Base-by-base conservation (phyloP, 2,113 vertebrate genomes). In the Heterocephalus glaber region DNA sequence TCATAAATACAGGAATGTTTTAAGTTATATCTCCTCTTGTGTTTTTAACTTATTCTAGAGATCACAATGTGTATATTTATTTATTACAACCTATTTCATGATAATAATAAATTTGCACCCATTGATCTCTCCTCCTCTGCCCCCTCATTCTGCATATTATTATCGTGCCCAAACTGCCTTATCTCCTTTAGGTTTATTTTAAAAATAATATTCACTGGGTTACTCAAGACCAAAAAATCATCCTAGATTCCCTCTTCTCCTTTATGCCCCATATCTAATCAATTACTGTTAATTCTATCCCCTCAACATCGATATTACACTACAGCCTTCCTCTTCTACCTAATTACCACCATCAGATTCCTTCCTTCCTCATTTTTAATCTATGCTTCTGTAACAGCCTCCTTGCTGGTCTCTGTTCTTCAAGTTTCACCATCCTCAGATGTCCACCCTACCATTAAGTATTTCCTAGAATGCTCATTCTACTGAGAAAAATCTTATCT, bases 181-280 rank as follows among this genome's bases (percentile, higher is more conserved):
- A 79, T 35, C 47, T 74, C 56, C 58, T 79, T 12, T 41, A 30
- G 47, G 28, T 41, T 35, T 86, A 61, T 52, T 56, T 83, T 90
- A 28, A 95, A 89, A 91, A 85, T 44, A 92, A 54, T 49, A 95
- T 58, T 74, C 49, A 92, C n/a, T 81, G 7, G 24, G 44, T 28
- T 80, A 85, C 33, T 76, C 28, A 76, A 74, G 68, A 86, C 20
- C 90, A 77, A 97, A 94, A 12, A 96, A 76, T 26, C 93, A 84
- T 92, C 63, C 54, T 41, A 95, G 70, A 85, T 66, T 81, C 52
- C 28, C 81, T 41, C 10, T 68, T 90, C 58, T 60, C 28, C 54
- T 38, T 92, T 54, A 86, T 0, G 61, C 26, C 52, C 38, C 17
- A 76, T 30, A 94, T 81, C 52, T 81, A 68, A 49, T 63, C 58